Conservation (phyloP, 2,797 vertebrate genomes). For the Sebastes minor region DNA sequence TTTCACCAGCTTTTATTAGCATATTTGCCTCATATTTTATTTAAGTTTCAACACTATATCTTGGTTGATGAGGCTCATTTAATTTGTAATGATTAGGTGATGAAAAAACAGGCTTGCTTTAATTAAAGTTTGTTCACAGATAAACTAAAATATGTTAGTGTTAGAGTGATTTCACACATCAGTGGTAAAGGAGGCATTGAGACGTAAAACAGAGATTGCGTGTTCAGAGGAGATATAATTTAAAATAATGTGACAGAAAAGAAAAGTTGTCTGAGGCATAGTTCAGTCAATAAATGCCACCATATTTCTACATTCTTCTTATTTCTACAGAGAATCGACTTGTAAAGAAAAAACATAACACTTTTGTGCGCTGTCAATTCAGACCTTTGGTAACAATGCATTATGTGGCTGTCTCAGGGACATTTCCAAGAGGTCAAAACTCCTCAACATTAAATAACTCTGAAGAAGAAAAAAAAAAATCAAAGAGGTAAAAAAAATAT, state of each 20-base stretch:
- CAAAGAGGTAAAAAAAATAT: no score
- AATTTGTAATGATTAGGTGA: conserved; percentile 23
- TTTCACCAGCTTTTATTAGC: conserved; percentile 1
- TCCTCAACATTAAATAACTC: background rate
- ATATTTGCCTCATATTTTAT: background rate
- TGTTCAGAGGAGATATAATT: background rate
- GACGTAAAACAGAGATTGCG: background rate
- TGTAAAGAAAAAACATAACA: background rate
- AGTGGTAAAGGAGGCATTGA: background rate
- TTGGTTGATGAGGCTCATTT: conserved; percentile 17
- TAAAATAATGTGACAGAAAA: background rate
- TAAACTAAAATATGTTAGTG: background rate
- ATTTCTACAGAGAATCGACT: background rate
- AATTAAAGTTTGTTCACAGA: conserved; percentile 25
- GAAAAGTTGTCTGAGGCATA: background rate
- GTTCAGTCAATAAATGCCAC: background rate
- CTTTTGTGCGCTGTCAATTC: background rate
- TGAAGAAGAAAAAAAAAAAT: background rate
- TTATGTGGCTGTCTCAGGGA: background rate
- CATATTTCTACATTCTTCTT: background rate
- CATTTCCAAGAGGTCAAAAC: background rate
- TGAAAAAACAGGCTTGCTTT: background rate
- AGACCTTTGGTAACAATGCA: background rate
- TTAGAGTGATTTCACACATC: conserved; percentile 19
- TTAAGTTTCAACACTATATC: background rate